phyloP scores from a whole-genome alignment of 2,888 invertebrate genomes.

The Gastracanthus pulcherrimus region DNA sequence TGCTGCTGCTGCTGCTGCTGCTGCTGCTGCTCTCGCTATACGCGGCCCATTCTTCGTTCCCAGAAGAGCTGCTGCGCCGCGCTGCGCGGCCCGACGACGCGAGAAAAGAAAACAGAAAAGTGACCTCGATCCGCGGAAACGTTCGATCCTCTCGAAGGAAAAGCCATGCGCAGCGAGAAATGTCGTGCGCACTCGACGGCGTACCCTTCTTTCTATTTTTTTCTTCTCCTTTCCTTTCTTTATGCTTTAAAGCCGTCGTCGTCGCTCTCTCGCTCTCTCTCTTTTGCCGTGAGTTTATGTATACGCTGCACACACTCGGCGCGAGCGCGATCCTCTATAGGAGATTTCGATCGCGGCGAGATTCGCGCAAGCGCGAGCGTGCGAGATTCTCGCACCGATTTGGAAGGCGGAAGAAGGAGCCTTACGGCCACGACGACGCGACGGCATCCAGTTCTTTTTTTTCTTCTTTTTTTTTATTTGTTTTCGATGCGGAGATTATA shows the following conservation, averaged over 20 bases:
- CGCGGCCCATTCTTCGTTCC: constrained; percentile 53
- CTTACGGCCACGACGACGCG: not conserved
- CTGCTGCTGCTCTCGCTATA: constrained; percentile 8
- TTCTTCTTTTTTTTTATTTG: not conserved
- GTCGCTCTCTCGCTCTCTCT: no score
- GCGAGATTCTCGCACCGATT: constrained; percentile 40
- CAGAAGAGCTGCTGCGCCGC: constrained; percentile 39
- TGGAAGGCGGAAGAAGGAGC: constrained; percentile 21
- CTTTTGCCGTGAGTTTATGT: not conserved
- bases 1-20: constrained; percentile 57
- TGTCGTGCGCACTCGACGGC: not conserved
- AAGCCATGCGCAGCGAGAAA: constrained; percentile 27
- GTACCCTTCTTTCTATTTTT: constrained; percentile 6
- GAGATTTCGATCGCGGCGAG: constrained; percentile 34
- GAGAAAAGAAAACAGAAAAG: constrained; percentile 66
- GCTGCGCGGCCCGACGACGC: not conserved
- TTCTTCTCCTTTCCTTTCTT: not conserved
- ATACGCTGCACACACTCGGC: not conserved
- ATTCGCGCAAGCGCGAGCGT: constrained; percentile 23
- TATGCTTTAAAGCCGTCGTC: no score
- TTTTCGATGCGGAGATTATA: constrained; percentile 16
- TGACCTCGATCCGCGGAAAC: constrained; percentile 68
- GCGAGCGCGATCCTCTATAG: not conserved
- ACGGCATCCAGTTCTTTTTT: not conserved
- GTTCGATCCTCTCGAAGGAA: constrained; percentile 43